phyloP scores from a whole-genome alignment of 1,140 invertebrate genomes.

The Trichonephila clavipes region DNA sequence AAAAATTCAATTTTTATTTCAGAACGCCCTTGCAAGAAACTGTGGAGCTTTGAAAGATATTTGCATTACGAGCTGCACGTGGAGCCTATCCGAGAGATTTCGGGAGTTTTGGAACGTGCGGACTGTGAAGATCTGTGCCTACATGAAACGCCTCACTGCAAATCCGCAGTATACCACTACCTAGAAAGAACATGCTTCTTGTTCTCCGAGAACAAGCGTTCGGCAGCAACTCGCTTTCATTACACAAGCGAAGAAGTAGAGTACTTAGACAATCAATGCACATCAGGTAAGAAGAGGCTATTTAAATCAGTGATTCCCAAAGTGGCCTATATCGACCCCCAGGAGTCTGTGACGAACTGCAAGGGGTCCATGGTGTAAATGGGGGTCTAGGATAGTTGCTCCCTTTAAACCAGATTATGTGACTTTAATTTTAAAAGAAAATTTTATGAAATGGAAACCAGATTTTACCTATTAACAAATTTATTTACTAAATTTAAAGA shows the following conservation, averaged over 20 bases:
- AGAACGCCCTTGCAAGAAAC: slow-evolving; percentile 81
- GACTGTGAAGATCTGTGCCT: slow-evolving; percentile 82
- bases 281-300: slow-evolving; percentile 79
- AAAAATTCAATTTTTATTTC: neutral
- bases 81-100: slow-evolving; percentile 80
- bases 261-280: slow-evolving; percentile 84
- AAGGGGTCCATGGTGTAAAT: too few species aligned
- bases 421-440: too few species aligned
- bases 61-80: slow-evolving; percentile 82
- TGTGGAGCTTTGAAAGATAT: slow-evolving; percentile 83
- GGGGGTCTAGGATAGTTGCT: too few species aligned
- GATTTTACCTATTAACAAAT: too few species aligned
- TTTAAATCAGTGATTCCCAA: too few species aligned
- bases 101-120: slow-evolving; percentile 80
- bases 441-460: too few species aligned
- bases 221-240: slow-evolving; percentile 80
- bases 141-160: slow-evolving; percentile 80
- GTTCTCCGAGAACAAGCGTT: slow-evolving; percentile 82
- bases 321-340: too few species aligned
- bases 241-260: slow-evolving; percentile 81
- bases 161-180: slow-evolving; percentile 82
- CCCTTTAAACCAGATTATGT: too few species aligned
- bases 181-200: slow-evolving; percentile 81
- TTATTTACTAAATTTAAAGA: too few species aligned
- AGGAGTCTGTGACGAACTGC: too few species aligned